Percentiles rank a stretch among this genome's conserved stretches.
These are phyloP conservation scores for Agrotis segetum DNA, from an alignment of 2,888 invertebrate species.

Conservation along the genomic window DNA sequence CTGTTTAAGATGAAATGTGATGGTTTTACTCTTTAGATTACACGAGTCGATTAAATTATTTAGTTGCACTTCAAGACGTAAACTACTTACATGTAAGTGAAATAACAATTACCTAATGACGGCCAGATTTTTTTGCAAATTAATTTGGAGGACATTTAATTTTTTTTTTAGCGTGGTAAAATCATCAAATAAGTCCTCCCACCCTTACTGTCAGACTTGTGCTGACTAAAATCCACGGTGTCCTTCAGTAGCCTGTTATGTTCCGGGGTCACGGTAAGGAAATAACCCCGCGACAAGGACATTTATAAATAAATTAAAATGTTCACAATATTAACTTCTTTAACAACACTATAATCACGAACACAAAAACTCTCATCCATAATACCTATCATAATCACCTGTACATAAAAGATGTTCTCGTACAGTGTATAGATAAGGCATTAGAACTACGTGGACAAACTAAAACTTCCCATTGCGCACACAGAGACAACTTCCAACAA, in stretches of 20 bases:
- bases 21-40: conserved; percentile 31
- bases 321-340: too few relatives aligned
- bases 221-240: too few relatives aligned
- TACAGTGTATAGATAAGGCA: conserved; percentile 33
- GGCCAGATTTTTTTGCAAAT: too few relatives aligned
- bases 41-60: conserved; percentile 36
- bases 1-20: conserved; percentile 42
- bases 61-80: conserved; percentile 2
- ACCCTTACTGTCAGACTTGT: too few relatives aligned
- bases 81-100: conserved; percentile 11
- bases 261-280: too few relatives aligned
- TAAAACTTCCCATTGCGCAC: conserved; percentile 57
- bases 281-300: too few relatives aligned
- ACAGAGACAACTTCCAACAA: conserved; percentile 56
- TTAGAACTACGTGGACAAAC: conserved; percentile 52
- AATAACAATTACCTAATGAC: too few relatives aligned
- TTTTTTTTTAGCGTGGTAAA: too few relatives aligned
- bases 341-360: background rate
- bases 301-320: too few relatives aligned
- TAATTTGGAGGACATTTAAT: too few relatives aligned
- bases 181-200: too few relatives aligned
- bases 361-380: background rate
- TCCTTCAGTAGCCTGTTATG: too few relatives aligned
- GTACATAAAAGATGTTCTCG: conserved; percentile 6
- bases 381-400: conserved; percentile 12